Base-by-base conservation (phyloP, 2,888 invertebrate species). In the Diarsia mendica region DNA sequence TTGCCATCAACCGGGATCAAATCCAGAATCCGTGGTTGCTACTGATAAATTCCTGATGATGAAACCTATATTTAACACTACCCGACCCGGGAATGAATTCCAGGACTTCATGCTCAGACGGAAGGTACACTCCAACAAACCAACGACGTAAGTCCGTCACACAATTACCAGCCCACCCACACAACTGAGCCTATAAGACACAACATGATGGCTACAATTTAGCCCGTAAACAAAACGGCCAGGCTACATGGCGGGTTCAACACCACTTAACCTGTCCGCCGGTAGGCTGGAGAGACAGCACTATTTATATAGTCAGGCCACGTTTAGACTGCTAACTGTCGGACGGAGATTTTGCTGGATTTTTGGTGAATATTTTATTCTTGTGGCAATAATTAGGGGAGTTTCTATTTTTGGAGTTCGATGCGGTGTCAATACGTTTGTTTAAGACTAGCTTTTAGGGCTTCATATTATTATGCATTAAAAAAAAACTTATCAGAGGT, bases 221-320 rank as follows among this genome's bases (percentile, higher is more conserved):
- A 44, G 65, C 70, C 46, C 75, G 67, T 79, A 83, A 79, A 83
- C 83, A 79, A 75, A 66, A 55, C 67, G 11, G 39, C 55, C 48
- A 71, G 11, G 51, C 67, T 55, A 71, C 61, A 49, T 68, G 73
- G 23, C 80, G 77, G 73, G 65, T 70, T 73, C 72, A 76, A 49
- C 63, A 55, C 68, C 73, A 83, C 81, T 81, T 84, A 78, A 77
- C 28, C 77, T 63, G 75, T 81, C 83, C 28, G 33, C 28, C 64
- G 64, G 66, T 60, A 28, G 28, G 58, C 44, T 68, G 20, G 65
- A 72, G 83, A 83, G 84, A 79, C 83, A 78, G 63, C 77, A 75
- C 81, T 83, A 83, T 83, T 81, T 84, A 81, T 84, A 81, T 81
- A 83, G 72, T 46, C 6, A 44, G 55, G 55, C 71, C 33, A 55